phyloP scores from a whole-genome alignment of 2,888 invertebrate genomes.

The Rhagonycha fulva region DNA sequence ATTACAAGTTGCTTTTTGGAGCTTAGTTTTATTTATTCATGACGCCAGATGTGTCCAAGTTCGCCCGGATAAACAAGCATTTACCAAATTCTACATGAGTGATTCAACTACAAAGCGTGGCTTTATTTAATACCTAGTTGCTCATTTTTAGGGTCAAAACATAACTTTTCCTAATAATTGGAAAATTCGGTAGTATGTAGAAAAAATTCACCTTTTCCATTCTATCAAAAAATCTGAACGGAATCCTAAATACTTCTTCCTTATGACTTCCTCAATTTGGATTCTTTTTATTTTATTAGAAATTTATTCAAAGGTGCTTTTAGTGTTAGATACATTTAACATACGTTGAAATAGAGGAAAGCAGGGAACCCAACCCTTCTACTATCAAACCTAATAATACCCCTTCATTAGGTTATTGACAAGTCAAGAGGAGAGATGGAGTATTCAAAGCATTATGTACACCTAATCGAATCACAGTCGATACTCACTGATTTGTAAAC shows the following conservation, averaged over 20 bases:
- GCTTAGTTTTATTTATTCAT: conserved; percentile 37
- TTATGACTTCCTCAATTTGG: not conserved
- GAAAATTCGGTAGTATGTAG: not conserved
- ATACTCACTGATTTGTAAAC: conserved; percentile 47
- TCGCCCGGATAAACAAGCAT: conserved; percentile 35
- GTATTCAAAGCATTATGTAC: conserved; percentile 36
- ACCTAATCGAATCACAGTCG: conserved; percentile 48
- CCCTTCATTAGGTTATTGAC: conserved; percentile 53
- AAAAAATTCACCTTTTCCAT: no score
- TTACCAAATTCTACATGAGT: conserved; percentile 34
- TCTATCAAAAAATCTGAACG: no score
- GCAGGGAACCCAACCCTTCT: conserved; percentile 35
- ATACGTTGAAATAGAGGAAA: conserved; percentile 24
- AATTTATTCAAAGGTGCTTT: not conserved
- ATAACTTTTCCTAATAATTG: not conserved
- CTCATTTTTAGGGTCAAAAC: not conserved
- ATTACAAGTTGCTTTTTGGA: conserved; percentile 20
- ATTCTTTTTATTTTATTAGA: not conserved
- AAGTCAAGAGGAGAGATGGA: conserved; percentile 48
- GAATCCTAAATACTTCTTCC: no score
- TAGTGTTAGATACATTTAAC: conserved; percentile 5
- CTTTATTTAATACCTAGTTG: not conserved
- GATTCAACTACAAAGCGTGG: conserved; percentile 7
- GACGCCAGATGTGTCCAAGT: conserved; percentile 37
- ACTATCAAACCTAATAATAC: conserved; percentile 46